Evolutionary conservation across 64 coral and sea anemone species (phyloP), one percentile per base, ranked within the genome.

Genomic region (Stylophora pistillata): DNA sequence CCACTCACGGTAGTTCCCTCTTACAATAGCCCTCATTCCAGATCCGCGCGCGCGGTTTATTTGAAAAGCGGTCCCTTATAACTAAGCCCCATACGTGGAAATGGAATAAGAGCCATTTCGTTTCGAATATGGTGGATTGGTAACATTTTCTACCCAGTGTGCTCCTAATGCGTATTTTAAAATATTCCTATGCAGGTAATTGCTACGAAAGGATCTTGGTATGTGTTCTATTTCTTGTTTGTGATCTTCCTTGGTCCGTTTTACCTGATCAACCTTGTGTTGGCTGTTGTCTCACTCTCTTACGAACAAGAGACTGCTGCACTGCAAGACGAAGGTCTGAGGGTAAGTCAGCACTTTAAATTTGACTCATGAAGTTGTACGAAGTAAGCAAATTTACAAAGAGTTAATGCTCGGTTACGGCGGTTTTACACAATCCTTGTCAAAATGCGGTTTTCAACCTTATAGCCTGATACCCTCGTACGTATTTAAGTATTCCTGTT

Each of bases 191-290:
- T 73, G 21, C 76, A 97, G 95, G 91, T 97, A 13, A 97, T 97
- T 55, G 95, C 95, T 69, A 85, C 87, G 63, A 82, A 93, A 89
- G 95, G 95, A 15, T 72, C 95, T 17, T 87, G 90, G 91, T 97
- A 97, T 58, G 73, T 97, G 17, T 77, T 97, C 21, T 97, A 97
- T 33, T 97, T 97, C 53, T 21, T 93, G 63, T 97, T 97, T 66
- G 95, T 97, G 9, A 97, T 97, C 64, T 97, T 97, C 74, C 62
- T 97, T 30, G 95, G 95, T n/a, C 95, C 95, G 3, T 97, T 97
- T 59, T 97, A 97, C 58, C 82, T 97, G 25, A 97, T 97, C 74
- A 97, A 97, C 64, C 89, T 97, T 83, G 95, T 97, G 65, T 88
- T 97, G 26, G 95, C 95, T 53, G 95, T 97, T 65, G 95, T 97